phyloP scores from a whole-genome alignment of 2,888 invertebrate species.

The Sinohyriopsis cumingii region DNA sequence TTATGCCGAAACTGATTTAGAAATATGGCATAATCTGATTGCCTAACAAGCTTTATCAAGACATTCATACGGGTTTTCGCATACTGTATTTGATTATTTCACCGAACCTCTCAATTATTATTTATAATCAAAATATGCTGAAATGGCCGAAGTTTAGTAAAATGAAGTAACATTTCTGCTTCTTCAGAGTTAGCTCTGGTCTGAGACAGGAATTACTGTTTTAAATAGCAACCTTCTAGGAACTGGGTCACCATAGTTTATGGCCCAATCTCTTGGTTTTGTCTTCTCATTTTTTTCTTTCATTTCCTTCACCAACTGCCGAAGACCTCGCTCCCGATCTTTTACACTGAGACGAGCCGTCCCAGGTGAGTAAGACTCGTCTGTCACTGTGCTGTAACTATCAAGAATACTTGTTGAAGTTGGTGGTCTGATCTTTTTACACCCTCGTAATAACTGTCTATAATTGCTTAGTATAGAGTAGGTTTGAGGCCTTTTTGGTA shows the following conservation, averaged over 20 bases:
- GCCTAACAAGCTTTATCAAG: no score
- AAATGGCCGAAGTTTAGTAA: no score
- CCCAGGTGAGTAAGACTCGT: constrained; percentile 8
- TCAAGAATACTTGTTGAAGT: constrained; percentile 16
- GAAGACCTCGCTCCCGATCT: constrained; percentile 51
- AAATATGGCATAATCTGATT: no score
- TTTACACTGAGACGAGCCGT: constrained; percentile 40
- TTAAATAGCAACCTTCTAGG: constrained; percentile 48
- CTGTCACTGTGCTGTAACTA: constrained; percentile 1
- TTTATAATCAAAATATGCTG: no score
- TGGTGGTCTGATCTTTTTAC: constrained; percentile 31
- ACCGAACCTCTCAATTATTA: no score
- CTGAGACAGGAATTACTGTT: constrained; percentile 41
- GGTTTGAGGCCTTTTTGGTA: constrained; percentile 24
- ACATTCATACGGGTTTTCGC: no score
- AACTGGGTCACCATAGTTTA: constrained; percentile 54
- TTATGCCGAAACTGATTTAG: no score
- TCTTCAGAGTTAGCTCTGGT: no score
- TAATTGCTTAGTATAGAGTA: constrained; percentile 48
- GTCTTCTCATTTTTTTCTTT: constrained; percentile 47
- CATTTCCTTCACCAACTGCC: constrained; percentile 51
- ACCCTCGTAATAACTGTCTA: constrained; percentile 29
- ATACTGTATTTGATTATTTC: no score
- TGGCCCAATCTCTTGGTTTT: constrained; percentile 55
- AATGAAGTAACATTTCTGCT: no score